phyloP scores from a whole-genome alignment of 2,113 vertebrate genomes.

The Vulpes vulpes region DNA sequence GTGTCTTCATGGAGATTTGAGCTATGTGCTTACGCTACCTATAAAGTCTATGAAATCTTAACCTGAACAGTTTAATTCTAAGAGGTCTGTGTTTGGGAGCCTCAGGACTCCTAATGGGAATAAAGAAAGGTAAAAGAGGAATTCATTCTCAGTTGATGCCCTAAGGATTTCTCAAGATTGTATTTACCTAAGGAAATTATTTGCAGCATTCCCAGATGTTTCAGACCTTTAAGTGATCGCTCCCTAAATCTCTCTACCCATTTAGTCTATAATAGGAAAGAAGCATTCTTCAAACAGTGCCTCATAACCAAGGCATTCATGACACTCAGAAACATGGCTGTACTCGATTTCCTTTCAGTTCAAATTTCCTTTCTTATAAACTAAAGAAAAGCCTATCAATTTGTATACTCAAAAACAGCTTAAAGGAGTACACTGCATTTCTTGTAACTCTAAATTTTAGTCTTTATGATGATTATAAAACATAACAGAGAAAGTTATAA shows the following conservation, averaged over 20 bases:
- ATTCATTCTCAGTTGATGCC: background rate
- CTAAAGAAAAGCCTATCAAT: background rate
- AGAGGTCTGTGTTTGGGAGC: background rate
- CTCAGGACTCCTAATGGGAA: too few species aligned
- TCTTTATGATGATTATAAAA: slow-evolving; percentile 28
- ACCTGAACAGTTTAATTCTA: background rate
- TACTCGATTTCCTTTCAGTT: background rate
- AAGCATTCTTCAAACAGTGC: background rate
- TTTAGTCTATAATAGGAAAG: background rate
- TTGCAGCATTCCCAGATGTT: background rate
- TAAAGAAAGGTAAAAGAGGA: background rate
- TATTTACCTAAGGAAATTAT: background rate
- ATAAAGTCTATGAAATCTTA: background rate
- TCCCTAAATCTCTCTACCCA: background rate
- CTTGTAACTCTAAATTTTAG: slow-evolving; percentile 15
- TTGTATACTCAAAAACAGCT: background rate
- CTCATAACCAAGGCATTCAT: background rate
- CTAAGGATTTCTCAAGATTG: background rate
- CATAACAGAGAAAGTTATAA: background rate
- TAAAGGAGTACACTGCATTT: background rate
- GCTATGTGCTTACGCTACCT: background rate
- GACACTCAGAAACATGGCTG: background rate
- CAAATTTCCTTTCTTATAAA: background rate
- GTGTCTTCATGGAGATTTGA: background rate
- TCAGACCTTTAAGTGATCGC: background rate